Evolutionary conservation across 2,113 vertebrate species (phyloP), one percentile per base, ranked within the genome.

Genomic region (Microcebus ravelobensis): DNA sequence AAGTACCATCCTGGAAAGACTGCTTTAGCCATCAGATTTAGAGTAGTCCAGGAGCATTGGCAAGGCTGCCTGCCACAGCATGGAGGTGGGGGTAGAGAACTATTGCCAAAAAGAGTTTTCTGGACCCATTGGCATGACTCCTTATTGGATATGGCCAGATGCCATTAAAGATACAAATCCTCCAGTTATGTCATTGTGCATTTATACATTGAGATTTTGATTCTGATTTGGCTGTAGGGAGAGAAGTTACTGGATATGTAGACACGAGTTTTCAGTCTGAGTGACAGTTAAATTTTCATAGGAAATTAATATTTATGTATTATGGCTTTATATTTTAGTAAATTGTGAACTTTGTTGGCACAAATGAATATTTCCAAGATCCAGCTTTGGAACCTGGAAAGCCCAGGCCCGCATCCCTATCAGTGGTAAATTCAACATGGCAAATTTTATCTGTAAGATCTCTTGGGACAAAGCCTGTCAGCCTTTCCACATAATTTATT

Each of bases 151-250:
- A 97, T 96, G 95, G 96, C 97, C 67, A 83, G 91, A 93, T 96
- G 95, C 97, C 96, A 93, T 95, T 89, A 93, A 91, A 95, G 95
- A 94, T 95, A 89, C 79, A 96, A 79, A 61, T 68, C 31, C 52
- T 96, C 65, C 57, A 8, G 34, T 67, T 20, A 11, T 61, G 23
- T 59, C 45, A 36, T 18, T 57, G 70, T 70, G 39, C 77, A 52
- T 91, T 94, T 91, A 61, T 20, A 50, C 34, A 27, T 36, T 57
- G 36, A 85, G 85, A 36, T 83, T 65, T 3, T 21, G 34, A 73
- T 70, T 85, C 55, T 86, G 39, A 63, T 50, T 73, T 74, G 85
- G 76, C 50, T 88, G 90, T 45, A 50, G 48, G 61, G 27, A 84
- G 59, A 73, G 45, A 77, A 79, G 59, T 12, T 61, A 29, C 57